Base-by-base conservation (phyloP, 2,888 invertebrate species). In the Aphidius colemani region DNA sequence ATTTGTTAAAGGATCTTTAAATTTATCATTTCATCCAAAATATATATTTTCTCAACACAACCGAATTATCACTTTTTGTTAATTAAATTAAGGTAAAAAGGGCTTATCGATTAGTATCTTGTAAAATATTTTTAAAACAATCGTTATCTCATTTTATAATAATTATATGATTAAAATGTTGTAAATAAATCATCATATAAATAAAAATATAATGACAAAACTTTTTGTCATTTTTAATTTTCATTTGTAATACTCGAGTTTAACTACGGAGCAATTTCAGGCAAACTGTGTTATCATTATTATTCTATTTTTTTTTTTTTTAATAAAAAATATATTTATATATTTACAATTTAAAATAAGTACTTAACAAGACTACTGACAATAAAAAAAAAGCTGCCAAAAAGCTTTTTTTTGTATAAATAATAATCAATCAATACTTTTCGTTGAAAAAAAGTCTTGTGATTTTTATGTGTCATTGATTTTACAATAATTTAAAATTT, bases 61-160 rank as follows among this genome's bases (percentile, higher is more conserved):
- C 67, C 67, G 63, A 66, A 68, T 68, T 69, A 70, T 72, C 72
- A 72, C 72, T 71, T 67, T 58, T 56, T 46, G 58, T 39, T 53
- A 49, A 59, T 61, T 59, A 58, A 61, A 49, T 58, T 53, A 44
- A 56, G 61, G 64, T 59, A 48, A 59, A 56, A 50, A 10, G 44
- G 13, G 57, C 60, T 2, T 30, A 5, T 30, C 5, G 3, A 18
- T 57, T 18, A 48, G 46, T 11, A n/a, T 46, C 50, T 18, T 18
- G 13, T 18, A 18, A 18, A 18, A 2, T 18, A 2, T 18, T 18
- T 18, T 18, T 18, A 1, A 18, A 18, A 18, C 13, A 18, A 18
- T 18, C 44, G 40, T 59, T 39, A 10, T 39, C 9, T 10, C 40
- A 49, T 18, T 41, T 46, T 3, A 53, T 60, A 46, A 55, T 48